A percentile compares a stretch with the other conserved stretches of the same genome.
These are phyloP conservation scores for Drosophila kuntzei DNA, from an alignment of 2,888 invertebrate genomes.

Conservation along the genomic window DNA sequence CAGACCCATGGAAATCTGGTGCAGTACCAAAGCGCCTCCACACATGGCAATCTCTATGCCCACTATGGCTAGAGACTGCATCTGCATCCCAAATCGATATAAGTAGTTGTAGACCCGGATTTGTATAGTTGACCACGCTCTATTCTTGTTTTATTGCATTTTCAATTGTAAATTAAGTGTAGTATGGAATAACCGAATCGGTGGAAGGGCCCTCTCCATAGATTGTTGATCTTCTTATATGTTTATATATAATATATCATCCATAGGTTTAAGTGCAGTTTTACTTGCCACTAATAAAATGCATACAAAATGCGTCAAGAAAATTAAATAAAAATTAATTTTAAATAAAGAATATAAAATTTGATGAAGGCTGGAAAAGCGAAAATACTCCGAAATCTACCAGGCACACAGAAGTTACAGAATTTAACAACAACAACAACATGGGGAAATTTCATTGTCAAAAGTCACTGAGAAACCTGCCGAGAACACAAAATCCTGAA, in stretches of 20 bases:
- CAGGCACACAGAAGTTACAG: too few relatives aligned
- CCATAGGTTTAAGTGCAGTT: conserved; percentile 53
- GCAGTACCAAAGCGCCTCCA: conserved; percentile 55
- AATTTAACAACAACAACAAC: too few relatives aligned
- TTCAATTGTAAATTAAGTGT: conserved; percentile 23
- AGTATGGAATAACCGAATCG: conserved; percentile 36
- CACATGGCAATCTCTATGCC: conserved; percentile 65
- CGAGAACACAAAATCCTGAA: too few relatives aligned
- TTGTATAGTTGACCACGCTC: conserved; percentile 39
- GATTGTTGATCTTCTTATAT: conserved; percentile 46
- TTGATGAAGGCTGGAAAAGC: too few relatives aligned
- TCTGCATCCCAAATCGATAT: neutral
- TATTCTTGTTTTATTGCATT: conserved; percentile 49
- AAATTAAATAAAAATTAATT: conserved; percentile 10
- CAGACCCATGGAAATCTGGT: conserved; percentile 74
- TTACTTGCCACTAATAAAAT: conserved; percentile 71
- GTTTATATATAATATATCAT: conserved; percentile 1
- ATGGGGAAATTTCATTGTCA: too few relatives aligned
- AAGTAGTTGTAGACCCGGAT: conserved; percentile 23
- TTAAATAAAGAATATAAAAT: too few relatives aligned
- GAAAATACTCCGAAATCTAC: too few relatives aligned
- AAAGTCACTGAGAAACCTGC: too few relatives aligned
- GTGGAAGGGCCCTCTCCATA: conserved; percentile 74
- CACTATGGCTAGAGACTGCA: conserved; percentile 34
- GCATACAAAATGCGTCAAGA: conserved; percentile 67